Base-by-base conservation (phyloP, 2,888 invertebrate genomes). In the Sylvicola fuscatus region DNA sequence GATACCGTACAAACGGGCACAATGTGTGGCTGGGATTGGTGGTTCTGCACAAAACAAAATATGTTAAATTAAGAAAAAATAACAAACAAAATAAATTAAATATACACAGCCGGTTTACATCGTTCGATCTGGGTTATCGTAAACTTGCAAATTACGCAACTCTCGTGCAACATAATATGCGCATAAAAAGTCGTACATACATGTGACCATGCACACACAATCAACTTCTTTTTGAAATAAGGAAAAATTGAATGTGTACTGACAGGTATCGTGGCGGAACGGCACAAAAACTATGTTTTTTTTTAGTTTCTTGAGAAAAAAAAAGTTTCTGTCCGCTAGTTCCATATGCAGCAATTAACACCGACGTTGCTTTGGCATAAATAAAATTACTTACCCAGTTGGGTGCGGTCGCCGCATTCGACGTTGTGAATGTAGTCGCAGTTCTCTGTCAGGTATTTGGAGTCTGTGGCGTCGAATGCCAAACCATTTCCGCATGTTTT, bases 381-480 rank as follows among this genome's bases (percentile, higher is more conserved):
- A 21, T 36, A 30, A 33, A 13, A 17, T 26, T 38, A 56, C 67
- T 68, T 54, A 83, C 83, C 89, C 46, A 90, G 66, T 56, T 84
- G 79, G 42, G 76, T 60, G 52, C 90, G 77, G 44, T 84, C 84
- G 34, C 84, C 86, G 53, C 90, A 90, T 48, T 90, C 86, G 32
- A 90, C 89, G 48, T 89, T 89, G 68, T 90, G 89, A 46, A 84
- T 70, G 64, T 90, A 90, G 62, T 90, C 90, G 43, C 90, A 90
- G 68, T 90, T 90, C 60, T 90, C 90, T 39, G 86, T 83, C 52
- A 86, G 65, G 67, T 74, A 87, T 66, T 87, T 87, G 45, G 78
- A 69, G 62, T 90, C 90, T 35, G 74, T 65, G 41, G 86, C 75
- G 55, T 89, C 90, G 59, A 90, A 90, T 37, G 87, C 89, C 42